Evolutionary conservation across 1,140 invertebrate species (phyloP).

Genomic region (Stenopsyche tienmushanensis): DNA sequence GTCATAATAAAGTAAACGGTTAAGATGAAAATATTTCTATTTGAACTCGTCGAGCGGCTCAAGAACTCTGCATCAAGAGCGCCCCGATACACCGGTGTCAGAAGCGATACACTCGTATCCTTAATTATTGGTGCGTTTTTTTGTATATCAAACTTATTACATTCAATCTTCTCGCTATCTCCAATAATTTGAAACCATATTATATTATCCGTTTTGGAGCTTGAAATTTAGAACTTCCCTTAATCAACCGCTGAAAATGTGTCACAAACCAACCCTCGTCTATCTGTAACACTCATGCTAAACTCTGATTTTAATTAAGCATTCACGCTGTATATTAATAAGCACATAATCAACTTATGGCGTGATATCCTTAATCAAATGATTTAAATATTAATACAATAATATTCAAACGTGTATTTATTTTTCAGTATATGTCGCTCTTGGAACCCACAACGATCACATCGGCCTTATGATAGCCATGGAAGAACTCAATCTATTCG

Average conservation of each 20-base stretch:
- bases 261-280: background rate
- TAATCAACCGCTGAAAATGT: background rate
- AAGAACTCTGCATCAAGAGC: too few relatives aligned
- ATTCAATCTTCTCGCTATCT: too few relatives aligned
- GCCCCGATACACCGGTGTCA: too few relatives aligned
- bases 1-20: too few relatives aligned
- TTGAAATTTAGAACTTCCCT: too few relatives aligned
- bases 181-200: too few relatives aligned
- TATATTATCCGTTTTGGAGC: too few relatives aligned
- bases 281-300: background rate
- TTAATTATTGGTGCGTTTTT: too few relatives aligned
- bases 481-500: constrained; percentile 78
- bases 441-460: constrained; percentile 87
- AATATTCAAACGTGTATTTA: background rate
- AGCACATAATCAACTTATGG: background rate
- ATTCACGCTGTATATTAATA: background rate
- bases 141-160: too few relatives aligned
- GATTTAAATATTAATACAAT: background rate
- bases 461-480: constrained; percentile 80
- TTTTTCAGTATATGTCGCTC: constrained; percentile 86
- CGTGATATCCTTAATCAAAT: background rate
- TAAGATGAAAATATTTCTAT: too few relatives aligned
- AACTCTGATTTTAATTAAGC: background rate
- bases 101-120: too few relatives aligned
- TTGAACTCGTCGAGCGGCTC: too few relatives aligned